Base-by-base conservation (phyloP, 2,797 vertebrate genomes). In the Parambassis ranga region DNA sequence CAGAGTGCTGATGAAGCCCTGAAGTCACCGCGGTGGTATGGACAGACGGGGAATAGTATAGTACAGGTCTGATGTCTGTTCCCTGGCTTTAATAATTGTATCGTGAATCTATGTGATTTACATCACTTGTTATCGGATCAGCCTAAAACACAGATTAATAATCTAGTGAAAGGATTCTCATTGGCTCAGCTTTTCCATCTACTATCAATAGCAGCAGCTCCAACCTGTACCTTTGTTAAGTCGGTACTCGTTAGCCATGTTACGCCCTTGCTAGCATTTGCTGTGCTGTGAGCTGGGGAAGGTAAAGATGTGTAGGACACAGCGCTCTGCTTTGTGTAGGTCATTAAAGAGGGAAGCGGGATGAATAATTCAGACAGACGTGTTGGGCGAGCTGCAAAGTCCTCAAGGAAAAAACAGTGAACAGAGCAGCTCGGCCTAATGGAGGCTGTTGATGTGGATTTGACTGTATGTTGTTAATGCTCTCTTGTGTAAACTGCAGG, bases 401-500 rank as follows among this genome's bases (percentile, higher is more conserved):
- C 22, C 42, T 71, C 0, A 13, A 78, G 73, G 68, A 76, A 44
- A 23, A 26, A 16, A 19, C 3, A 0, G 31, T 7, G 11, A 44
- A 33, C 14, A 16, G 15, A 4, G 15, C 7, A 15, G 51, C 28
- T 53, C 9, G 16, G 23, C 16, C 60, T 50, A 56, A 55, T 49
- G 42, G 26, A 62, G 37, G 28, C 20, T 16, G 18, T 2, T 55
- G 20, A 49, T 68, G 31, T 31, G 39, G 22, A 7, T 47, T 2
- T 31, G 6, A 15, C n/a, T 36, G 0, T 49, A 18, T n/a, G 52
- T 20, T 6, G 9, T 33, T 75, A 79, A 65, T 28, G 8, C 14
- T 61, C 1, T 57, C 16, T 20, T 56, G 2, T 69, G 0, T 65
- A 11, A 38, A 53, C 55, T 9, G 0, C 70, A 62, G 95, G 96